phyloP scores from a whole-genome alignment of 1,140 invertebrate genomes.

The Trissolcus basalis region DNA sequence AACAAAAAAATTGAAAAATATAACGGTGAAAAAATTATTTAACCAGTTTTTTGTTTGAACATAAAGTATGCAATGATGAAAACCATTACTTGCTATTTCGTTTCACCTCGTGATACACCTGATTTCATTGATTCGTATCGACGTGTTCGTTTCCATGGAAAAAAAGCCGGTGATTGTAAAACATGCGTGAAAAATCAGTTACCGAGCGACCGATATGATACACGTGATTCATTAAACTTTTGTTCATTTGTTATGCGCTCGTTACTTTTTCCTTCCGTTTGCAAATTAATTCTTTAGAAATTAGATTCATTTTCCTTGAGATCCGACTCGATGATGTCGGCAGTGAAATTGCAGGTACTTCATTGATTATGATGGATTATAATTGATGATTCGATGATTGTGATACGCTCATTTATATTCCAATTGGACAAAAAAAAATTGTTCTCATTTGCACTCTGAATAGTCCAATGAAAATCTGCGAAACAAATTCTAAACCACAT shows the following conservation, averaged over 20 bases:
- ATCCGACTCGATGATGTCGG: constrained; percentile 7
- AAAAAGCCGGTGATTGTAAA: too few species aligned
- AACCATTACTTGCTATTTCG: too few species aligned
- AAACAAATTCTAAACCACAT: too few species aligned
- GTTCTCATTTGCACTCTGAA: background rate
- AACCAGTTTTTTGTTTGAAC: too few species aligned
- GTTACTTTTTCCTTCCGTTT: constrained; percentile 2
- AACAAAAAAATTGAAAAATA: too few species aligned
- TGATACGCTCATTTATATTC: background rate
- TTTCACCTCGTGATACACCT: too few species aligned
- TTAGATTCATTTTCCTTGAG: constrained; percentile 9
- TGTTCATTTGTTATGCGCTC: constrained; percentile 7
- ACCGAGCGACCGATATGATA: background rate
- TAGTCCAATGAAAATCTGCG: too few species aligned
- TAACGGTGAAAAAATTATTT: too few species aligned
- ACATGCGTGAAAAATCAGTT: too few species aligned
- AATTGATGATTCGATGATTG: background rate
- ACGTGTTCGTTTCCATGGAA: too few species aligned
- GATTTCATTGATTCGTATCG: too few species aligned
- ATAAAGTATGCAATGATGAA: too few species aligned
- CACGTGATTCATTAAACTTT: constrained; percentile 18
- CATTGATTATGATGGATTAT: constrained; percentile 8
- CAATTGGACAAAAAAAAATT: background rate
- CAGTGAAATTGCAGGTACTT: constrained; percentile 4
- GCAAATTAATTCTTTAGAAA: constrained; percentile 10